Conservation (phyloP, 53 echinoderm and acorn worm genomes). For the Actinopyga echinites region DNA sequence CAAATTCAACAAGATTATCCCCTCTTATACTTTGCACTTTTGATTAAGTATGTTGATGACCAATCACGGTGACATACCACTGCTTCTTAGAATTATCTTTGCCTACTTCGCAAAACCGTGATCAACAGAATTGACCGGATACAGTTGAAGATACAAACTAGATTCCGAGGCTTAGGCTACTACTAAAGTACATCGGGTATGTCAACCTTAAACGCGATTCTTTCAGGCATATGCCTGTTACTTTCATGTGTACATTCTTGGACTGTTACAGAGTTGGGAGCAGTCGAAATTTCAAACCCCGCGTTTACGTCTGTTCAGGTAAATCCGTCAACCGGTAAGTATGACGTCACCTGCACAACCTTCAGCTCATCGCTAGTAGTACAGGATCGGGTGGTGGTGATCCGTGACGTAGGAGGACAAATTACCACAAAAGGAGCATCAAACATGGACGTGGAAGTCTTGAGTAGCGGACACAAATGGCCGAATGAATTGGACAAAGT, state of each 20-base stretch:
- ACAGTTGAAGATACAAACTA: no score
- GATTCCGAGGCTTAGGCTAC: no score
- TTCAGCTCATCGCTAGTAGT: background rate
- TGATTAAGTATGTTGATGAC: no score
- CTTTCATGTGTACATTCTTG: conserved; percentile 10
- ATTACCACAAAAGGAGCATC: conserved; percentile 26
- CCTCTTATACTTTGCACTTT: no score
- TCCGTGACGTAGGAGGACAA: conserved; percentile 56
- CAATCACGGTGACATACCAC: no score
- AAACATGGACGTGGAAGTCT: conserved; percentile 33
- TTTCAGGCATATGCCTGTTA: no score
- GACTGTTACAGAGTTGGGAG: conserved; percentile 61
- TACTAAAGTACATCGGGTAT: no score
- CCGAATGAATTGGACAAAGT: conserved; percentile 72
- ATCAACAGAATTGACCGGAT: no score
- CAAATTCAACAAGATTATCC: no score
- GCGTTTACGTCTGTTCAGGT: conserved; percentile 63
- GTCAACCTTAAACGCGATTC: no score
- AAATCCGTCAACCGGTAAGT: conserved; percentile 52
- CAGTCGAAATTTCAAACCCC: conserved; percentile 58
- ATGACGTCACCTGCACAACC: conserved; percentile 42
- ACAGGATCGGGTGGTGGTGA: conserved; percentile 47
- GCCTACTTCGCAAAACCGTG: no score
- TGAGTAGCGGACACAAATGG: conserved; percentile 55
- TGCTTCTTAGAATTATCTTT: no score